These are phyloP conservation scores for Tyrannus savana DNA, from an alignment of 2,113 vertebrate genomes.

Conservation along the genomic window DNA sequence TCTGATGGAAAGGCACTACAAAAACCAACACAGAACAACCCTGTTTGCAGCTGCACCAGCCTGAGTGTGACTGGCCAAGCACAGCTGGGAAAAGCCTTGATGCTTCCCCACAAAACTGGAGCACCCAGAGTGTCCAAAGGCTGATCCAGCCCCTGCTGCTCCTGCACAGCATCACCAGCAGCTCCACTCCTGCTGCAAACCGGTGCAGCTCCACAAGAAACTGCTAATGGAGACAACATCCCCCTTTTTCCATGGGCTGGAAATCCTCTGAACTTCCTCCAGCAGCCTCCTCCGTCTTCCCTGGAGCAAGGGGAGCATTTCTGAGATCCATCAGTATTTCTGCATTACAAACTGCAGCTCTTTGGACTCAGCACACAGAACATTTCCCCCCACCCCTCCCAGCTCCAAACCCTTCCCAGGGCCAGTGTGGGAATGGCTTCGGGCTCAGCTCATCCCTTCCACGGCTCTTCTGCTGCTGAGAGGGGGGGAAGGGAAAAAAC, in stretches of 20 bases:
- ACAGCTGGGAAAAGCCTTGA: background rate
- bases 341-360: background rate
- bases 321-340: background rate
- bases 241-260: rapidly evolving
- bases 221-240: background rate
- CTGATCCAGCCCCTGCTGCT: background rate
- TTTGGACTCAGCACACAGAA: background rate
- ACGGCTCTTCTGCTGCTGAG: background rate
- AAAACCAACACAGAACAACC: background rate
- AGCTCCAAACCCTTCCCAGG: background rate
- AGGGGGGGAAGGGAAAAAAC: rapidly evolving
- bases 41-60: background rate
- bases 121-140: rapidly evolving
- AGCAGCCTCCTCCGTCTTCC: background rate
- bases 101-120: background rate
- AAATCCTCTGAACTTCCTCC: background rate
- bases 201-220: background rate
- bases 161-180: background rate
- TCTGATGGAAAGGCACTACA: background rate
- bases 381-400: background rate
- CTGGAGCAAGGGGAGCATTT: background rate
- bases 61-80: background rate
- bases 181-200: background rate
- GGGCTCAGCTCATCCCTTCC: background rate
- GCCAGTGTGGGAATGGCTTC: background rate